phyloP scores from a whole-genome alignment of 2,113 vertebrate genomes.

The Uropsilus gracilis region DNA sequence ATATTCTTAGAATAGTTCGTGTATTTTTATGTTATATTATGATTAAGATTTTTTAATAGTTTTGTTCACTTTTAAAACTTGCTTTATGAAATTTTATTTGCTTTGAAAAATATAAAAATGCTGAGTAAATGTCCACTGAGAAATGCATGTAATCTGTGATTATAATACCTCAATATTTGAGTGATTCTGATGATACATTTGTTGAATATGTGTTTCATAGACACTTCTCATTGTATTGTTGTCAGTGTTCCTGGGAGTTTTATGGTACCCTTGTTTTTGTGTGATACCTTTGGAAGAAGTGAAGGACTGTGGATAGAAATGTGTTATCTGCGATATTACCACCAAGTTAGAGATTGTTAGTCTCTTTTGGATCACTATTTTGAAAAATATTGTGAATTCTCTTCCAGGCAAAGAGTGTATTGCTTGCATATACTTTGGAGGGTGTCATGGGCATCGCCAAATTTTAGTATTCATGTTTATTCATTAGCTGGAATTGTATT shows the following conservation, averaged over 20 bases:
- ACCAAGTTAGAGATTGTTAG: neutral
- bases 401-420: neutral
- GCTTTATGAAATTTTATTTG: neutral
- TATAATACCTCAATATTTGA: constrained; percentile 1
- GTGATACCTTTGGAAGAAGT: neutral
- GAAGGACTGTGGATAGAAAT: neutral
- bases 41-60: neutral
- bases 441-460: neutral
- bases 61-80: neutral
- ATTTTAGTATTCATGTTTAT: no score
- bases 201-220: constrained; percentile 10
- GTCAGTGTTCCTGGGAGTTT: neutral
- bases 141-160: constrained; percentile 3
- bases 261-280: neutral
- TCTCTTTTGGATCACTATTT: neutral
- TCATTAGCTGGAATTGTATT: no score
- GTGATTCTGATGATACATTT: constrained; percentile 8
- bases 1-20: neutral
- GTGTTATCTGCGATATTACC: neutral
- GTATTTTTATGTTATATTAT: neutral
- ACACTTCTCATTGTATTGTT: neutral
- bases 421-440: neutral
- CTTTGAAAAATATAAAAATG: constrained; percentile 41
- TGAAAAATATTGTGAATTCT: neutral
- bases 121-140: neutral